Conservation (phyloP, 1,140 invertebrate genomes). For the Agrypnia vestita region DNA sequence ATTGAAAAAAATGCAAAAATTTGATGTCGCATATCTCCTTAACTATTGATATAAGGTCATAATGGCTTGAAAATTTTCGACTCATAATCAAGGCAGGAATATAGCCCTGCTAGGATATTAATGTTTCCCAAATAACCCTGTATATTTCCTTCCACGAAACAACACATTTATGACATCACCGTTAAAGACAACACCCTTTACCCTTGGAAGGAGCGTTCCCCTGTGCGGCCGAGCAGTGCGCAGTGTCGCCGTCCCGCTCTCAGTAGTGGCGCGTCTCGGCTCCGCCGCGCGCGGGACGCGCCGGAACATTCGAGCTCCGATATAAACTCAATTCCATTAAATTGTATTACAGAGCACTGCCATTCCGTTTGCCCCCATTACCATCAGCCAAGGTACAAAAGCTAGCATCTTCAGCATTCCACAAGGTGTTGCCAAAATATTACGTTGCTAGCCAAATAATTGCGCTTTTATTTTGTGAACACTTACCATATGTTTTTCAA, state of each 20-base stretch:
- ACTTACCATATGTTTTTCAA: too few relatives aligned
- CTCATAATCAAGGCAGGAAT: too few relatives aligned
- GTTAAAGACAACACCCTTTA: neutral
- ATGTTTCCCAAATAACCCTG: too few relatives aligned
- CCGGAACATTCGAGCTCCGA: slow-evolving; percentile 49
- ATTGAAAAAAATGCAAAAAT: too few relatives aligned
- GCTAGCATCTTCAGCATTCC: slow-evolving; percentile 54
- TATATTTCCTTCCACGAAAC: too few relatives aligned
- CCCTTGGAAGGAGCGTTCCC: neutral
- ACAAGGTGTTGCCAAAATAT: slow-evolving; percentile 6
- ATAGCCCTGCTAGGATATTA: too few relatives aligned
- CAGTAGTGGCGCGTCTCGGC: neutral
- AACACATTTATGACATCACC: too few relatives aligned
- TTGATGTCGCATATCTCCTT: too few relatives aligned
- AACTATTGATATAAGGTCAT: too few relatives aligned
- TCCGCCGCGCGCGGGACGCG: neutral
- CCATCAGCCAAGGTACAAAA: slow-evolving; percentile 62
- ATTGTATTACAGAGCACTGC: slow-evolving; percentile 59
- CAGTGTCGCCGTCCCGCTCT: slow-evolving; percentile 13
- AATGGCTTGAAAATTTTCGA: too few relatives aligned
- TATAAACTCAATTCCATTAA: slow-evolving; percentile 62
- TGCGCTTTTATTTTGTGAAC: too few relatives aligned
- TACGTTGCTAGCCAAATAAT: too few relatives aligned
- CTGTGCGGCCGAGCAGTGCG: neutral
- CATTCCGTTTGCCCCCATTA: slow-evolving; percentile 60